Evolutionary conservation across 2,797 vertebrate species (phyloP).

Genomic region (Pteropus rufus): DNA sequence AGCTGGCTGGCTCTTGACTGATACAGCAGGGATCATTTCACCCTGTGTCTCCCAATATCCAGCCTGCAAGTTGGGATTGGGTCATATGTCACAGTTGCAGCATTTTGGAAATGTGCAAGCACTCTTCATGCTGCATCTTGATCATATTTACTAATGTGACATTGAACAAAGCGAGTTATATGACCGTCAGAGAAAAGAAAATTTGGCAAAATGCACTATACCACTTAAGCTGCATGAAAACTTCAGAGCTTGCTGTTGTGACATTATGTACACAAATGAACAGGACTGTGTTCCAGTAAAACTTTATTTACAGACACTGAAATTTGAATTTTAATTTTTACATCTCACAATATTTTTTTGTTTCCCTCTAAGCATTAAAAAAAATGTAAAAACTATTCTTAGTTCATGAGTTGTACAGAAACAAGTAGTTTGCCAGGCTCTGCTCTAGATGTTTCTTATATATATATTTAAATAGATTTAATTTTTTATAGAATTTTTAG

Average conservation of each 20-base stretch:
- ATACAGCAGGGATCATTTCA: background rate
- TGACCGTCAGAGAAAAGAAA: background rate
- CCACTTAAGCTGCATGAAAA: background rate
- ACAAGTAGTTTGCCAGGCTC: background rate
- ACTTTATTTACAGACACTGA: background rate
- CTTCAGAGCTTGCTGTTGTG: background rate
- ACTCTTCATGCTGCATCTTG: background rate
- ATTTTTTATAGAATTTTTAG: background rate
- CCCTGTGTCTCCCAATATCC: background rate
- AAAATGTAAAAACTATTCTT: background rate
- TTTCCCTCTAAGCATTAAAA: background rate
- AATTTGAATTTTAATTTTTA: background rate
- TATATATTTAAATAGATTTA: background rate
- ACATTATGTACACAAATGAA: background rate
- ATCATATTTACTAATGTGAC: background rate
- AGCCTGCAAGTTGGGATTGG: background rate
- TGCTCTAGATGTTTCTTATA: background rate
- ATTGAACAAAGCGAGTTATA: background rate
- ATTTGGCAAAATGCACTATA: background rate
- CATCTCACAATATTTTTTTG: background rate
- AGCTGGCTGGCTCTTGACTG: background rate
- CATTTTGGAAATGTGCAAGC: background rate
- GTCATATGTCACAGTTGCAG: background rate
- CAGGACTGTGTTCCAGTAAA: background rate
- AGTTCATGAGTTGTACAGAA: background rate